Conservation (phyloP, 2,797 vertebrate genomes). For the Sebastes kiyomatsui region DNA sequence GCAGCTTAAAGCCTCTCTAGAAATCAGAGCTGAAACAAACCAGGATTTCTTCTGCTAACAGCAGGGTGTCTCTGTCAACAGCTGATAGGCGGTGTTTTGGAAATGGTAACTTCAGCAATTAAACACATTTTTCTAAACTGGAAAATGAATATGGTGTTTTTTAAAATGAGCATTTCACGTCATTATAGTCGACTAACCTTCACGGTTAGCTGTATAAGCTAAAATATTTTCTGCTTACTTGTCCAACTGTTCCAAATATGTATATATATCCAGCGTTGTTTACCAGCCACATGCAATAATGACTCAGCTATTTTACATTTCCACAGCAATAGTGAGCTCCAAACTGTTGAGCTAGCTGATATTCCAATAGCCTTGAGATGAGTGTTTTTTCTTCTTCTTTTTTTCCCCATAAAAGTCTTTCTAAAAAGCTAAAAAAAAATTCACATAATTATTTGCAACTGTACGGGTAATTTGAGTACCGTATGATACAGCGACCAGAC, state of each 20-base stretch:
- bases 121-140: neutral
- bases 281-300: neutral
- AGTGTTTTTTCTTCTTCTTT: no score
- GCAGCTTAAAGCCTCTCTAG: conserved; percentile 40
- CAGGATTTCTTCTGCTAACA: conserved; percentile 25
- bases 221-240: neutral
- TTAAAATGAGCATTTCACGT: neutral
- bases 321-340: neutral
- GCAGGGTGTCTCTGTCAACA: conserved; percentile 29
- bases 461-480: no score
- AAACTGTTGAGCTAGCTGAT: neutral
- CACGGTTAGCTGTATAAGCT: neutral
- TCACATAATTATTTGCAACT: neutral
- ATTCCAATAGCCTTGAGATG: no score
- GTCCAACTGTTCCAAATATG: neutral
- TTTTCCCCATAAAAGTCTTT: no score
- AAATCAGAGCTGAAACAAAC: conserved; percentile 38
- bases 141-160: neutral
- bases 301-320: neutral
- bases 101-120: conserved; percentile 29
- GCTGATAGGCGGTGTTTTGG: conserved; percentile 45
- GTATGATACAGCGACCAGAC: no score
- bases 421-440: neutral
- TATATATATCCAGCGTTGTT: neutral
- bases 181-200: neutral